Evolutionary conservation across 2,888 invertebrate species (phyloP).

Genomic region (Xestia ashworthii): DNA sequence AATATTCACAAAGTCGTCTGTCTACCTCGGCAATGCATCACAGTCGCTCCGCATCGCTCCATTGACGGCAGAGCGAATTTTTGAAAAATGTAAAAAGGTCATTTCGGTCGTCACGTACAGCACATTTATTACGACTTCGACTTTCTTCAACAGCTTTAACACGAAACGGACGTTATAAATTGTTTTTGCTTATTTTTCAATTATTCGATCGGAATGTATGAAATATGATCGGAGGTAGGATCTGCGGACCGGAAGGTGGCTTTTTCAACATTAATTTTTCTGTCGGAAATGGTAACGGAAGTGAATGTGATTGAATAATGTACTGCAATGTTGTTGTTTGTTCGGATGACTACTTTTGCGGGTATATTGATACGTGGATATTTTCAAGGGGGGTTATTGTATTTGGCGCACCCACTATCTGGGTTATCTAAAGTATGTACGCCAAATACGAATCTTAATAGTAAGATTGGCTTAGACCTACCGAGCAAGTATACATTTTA

Average conservation of each 20-base stretch:
- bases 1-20: constrained; percentile 63
- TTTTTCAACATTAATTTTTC: constrained; percentile 53
- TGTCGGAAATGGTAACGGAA: constrained; percentile 38
- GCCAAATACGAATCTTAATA: too few relatives aligned
- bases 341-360: not conserved
- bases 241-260: constrained; percentile 40
- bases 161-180: constrained; percentile 75
- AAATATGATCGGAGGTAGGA: constrained; percentile 60
- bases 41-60: constrained; percentile 60
- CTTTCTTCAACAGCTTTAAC: constrained; percentile 75
- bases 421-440: too few relatives aligned
- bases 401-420: too few relatives aligned
- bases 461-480: too few relatives aligned
- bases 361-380: not conserved
- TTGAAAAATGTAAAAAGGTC: constrained; percentile 90
- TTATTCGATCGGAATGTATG: constrained; percentile 69
- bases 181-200: constrained; percentile 78
- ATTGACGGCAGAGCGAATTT: constrained; percentile 87
- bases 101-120: constrained; percentile 83
- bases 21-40: constrained; percentile 75
- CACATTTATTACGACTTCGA: constrained; percentile 86
- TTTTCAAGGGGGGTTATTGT: not conserved
- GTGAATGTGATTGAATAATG: constrained; percentile 47
- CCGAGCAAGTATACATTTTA: too few relatives aligned
- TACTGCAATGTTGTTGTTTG: constrained; percentile 26